Percentiles rank a stretch among this genome's conserved stretches.
Conservation (phyloP, 2,888 invertebrate species). For the Gymnosoma rotundatum region DNA sequence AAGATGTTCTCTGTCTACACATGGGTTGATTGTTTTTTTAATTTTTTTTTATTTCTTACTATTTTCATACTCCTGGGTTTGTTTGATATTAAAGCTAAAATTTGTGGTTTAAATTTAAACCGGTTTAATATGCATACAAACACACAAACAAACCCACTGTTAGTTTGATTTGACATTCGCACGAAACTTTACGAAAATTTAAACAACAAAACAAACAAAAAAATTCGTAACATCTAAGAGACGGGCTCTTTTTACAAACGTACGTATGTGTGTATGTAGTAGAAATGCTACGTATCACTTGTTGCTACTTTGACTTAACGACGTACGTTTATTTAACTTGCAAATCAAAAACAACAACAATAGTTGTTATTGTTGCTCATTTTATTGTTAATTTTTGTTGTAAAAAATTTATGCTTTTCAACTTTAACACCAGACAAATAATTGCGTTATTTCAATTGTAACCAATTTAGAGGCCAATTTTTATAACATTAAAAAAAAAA, state of each 20-base stretch:
- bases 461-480: slow-evolving; percentile 53
- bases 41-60: too few relatives aligned
- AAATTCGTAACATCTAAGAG: slow-evolving; percentile 18
- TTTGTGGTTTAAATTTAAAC: slow-evolving; percentile 6
- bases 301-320: slow-evolving; percentile 29
- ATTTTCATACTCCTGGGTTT: slow-evolving; percentile 10
- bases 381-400: background rate
- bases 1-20: background rate
- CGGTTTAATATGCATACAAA: slow-evolving; percentile 10
- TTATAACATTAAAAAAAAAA: background rate
- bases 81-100: slow-evolving; percentile 29
- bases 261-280: background rate
- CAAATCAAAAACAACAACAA: slow-evolving; percentile 13
- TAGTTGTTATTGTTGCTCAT: slow-evolving; percentile 10
- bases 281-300: background rate
- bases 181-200: slow-evolving; percentile 64
- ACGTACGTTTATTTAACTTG: slow-evolving; percentile 19
- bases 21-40: too few relatives aligned
- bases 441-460: slow-evolving; percentile 57
- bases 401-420: slow-evolving; percentile 43
- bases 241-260: background rate
- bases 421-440: slow-evolving; percentile 48
- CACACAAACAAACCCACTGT: background rate
- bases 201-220: slow-evolving; percentile 8
- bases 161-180: slow-evolving; percentile 65